Conservation (phyloP, 1,140 invertebrate genomes). For the Microvelia longipes region DNA sequence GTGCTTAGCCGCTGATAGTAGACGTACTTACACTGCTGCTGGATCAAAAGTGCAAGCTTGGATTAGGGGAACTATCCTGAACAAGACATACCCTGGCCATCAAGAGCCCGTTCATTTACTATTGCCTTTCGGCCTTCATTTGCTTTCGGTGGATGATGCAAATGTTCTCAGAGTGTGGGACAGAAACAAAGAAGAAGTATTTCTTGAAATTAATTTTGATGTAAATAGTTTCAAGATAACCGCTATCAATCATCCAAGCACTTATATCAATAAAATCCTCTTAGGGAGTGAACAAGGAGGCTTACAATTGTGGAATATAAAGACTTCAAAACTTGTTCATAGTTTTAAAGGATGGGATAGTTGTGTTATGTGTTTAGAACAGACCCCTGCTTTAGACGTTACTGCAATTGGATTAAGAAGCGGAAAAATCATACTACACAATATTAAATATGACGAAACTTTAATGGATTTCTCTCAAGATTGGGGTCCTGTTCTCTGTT, state of each 20-base stretch:
- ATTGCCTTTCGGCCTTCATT: conserved; percentile 71
- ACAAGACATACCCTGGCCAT: conserved; percentile 68
- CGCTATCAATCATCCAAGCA: conserved; percentile 68
- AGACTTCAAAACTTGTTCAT: conserved; percentile 58
- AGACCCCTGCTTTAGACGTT: conserved; percentile 78
- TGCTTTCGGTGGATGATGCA: conserved; percentile 69
- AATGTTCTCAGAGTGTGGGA: conserved; percentile 74
- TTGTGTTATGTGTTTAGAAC: conserved; percentile 53
- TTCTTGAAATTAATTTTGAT: conserved; percentile 53
- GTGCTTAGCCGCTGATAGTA: conserved; percentile 60
- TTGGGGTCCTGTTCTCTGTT: conserved; percentile 70
- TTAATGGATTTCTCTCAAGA: conserved; percentile 79
- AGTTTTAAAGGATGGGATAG: conserved; percentile 64
- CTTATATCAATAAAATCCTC: conserved; percentile 91
- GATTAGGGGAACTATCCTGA: conserved; percentile 70
- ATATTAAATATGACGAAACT: conserved; percentile 72
- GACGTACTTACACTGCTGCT: conserved; percentile 68
- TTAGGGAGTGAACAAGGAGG: conserved; percentile 75
- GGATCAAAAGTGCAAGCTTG: conserved; percentile 67
- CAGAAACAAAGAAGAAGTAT: conserved; percentile 52
- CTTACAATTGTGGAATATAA: conserved; percentile 83
- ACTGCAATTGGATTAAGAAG: conserved; percentile 68
- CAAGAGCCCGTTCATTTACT: conserved; percentile 50
- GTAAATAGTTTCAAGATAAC: conserved; percentile 58
- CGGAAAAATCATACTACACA: conserved; percentile 74